A percentile compares a stretch with the other conserved stretches of the same genome.
Evolutionary conservation across 2,888 invertebrate species (phyloP).

Genomic region (Platycnemis pennipes): DNA sequence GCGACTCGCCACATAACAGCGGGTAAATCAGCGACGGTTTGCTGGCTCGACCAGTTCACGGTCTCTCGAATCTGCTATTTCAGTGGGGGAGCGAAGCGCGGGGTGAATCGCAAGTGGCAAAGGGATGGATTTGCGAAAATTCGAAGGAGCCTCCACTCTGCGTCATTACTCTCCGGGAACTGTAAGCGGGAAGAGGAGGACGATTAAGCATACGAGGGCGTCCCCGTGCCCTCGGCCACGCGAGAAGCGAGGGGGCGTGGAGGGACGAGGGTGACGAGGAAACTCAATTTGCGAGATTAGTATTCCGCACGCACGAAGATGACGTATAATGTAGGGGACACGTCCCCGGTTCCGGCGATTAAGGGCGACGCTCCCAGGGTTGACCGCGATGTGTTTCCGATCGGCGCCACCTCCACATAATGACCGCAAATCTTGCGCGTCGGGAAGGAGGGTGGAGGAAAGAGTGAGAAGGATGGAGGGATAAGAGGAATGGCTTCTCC

Average conservation of each 20-base stretch:
- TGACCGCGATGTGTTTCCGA: not conserved
- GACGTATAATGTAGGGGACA: not conserved
- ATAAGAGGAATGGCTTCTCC: not conserved
- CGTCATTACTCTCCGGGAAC: not conserved
- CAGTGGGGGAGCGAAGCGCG: too few relatives aligned
- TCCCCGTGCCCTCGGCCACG: not conserved
- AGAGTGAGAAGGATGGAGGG: not conserved
- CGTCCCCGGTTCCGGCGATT: not conserved
- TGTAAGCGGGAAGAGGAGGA: not conserved
- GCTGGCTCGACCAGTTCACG: too few relatives aligned
- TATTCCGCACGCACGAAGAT: not conserved
- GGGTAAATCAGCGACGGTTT: too few relatives aligned
- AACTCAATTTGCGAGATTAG: not conserved
- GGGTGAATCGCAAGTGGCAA: not conserved
- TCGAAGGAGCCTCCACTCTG: not conserved
- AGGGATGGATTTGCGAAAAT: not conserved
- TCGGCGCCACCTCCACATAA: not conserved
- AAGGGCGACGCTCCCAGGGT: not conserved
- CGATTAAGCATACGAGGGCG: not conserved
- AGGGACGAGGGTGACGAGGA: not conserved
- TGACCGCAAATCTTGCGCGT: not conserved
- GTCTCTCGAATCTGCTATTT: too few relatives aligned
- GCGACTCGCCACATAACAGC: too few relatives aligned
- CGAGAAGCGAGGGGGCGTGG: not conserved
- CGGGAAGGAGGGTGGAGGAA: not conserved